Evolutionary conservation across 2,797 vertebrate genomes (phyloP).

Genomic region (Ptychobarbus kaznakovi): DNA sequence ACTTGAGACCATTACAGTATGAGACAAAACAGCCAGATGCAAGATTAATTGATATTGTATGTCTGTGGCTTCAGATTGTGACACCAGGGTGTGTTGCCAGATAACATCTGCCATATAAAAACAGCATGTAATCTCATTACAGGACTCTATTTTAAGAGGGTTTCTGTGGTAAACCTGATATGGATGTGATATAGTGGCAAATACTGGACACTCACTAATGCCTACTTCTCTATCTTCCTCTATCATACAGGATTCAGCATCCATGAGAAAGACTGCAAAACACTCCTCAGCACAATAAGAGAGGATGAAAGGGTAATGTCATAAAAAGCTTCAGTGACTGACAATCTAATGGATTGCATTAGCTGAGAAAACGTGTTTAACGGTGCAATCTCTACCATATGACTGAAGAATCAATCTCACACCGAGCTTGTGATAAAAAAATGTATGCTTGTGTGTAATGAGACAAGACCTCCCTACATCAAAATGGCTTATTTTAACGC

Average conservation of each 20-base stretch:
- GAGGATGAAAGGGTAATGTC: neutral
- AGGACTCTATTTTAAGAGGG: constrained; percentile 64
- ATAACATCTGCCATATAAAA: constrained; percentile 53
- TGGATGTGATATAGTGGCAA: constrained; percentile 55
- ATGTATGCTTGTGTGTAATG: neutral
- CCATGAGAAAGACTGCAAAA: neutral
- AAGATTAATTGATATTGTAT: neutral
- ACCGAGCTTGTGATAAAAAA: neutral
- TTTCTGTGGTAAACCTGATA: constrained; percentile 50
- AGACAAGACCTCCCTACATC: neutral
- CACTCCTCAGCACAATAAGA: neutral
- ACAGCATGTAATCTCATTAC: constrained; percentile 72
- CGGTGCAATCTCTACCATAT: neutral
- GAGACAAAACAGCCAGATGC: neutral
- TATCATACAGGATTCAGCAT: neutral
- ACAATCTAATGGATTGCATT: constrained; percentile 11
- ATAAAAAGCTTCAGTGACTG: neutral
- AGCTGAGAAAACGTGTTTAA: neutral
- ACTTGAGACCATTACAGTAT: neutral
- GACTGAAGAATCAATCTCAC: constrained; percentile 9
- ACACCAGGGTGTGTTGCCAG: neutral
- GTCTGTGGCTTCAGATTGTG: neutral
- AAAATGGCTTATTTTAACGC: neutral
- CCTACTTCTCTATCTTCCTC: neutral
- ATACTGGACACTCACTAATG: constrained; percentile 11